phyloP scores from a whole-genome alignment of 2,797 vertebrate species.

The Hyperoplus immaculatus region DNA sequence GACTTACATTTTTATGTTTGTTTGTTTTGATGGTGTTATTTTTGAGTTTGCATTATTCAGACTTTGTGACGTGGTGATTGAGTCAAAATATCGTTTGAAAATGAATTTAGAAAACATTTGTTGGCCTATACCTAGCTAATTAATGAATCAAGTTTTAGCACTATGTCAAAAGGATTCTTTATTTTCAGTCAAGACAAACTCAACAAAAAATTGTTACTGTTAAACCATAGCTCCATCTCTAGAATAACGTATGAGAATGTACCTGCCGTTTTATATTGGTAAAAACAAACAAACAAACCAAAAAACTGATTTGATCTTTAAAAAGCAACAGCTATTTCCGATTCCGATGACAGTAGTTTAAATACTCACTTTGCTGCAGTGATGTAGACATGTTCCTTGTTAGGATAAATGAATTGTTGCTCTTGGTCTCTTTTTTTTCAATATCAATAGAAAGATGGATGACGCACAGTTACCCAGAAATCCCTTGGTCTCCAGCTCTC shows the following conservation, averaged over 20 bases:
- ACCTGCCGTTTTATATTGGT: background rate
- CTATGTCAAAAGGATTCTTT: background rate
- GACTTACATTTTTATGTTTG: no score
- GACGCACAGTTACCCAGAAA: background rate
- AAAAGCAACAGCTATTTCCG: background rate
- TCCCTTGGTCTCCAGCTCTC: background rate
- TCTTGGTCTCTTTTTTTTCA: background rate
- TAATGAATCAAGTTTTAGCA: background rate
- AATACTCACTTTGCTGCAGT: background rate
- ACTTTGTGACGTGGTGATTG: background rate
- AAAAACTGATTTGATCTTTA: background rate
- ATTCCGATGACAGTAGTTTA: background rate
- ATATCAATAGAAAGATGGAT: background rate
- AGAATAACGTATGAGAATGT: background rate
- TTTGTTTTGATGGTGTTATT: no score
- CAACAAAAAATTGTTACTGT: background rate
- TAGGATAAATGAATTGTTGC: background rate
- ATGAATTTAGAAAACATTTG: background rate
- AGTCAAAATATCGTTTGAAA: background rate
- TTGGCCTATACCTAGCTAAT: background rate
- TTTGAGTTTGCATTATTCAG: no score
- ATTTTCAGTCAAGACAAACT: background rate
- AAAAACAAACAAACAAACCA: background rate
- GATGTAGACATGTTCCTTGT: background rate
- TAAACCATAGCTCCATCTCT: background rate